A percentile compares a stretch with the other conserved stretches of the same genome.
Evolutionary conservation across 2,888 invertebrate species (phyloP).

Genomic region (Apamea epomidion): DNA sequence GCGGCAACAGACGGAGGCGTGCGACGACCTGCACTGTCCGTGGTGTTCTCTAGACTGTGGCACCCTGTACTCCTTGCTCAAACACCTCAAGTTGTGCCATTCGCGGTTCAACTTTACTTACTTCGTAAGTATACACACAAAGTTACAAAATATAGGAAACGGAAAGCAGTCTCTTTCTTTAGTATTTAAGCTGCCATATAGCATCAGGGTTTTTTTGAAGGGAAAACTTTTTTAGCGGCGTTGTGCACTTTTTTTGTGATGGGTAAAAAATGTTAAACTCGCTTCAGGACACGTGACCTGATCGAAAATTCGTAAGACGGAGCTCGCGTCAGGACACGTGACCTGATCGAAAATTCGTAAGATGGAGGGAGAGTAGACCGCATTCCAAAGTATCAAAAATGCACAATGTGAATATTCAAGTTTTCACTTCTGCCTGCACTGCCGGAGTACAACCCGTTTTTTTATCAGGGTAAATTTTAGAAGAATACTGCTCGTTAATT

Average conservation of each 20-base stretch:
- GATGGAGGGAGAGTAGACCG: too few species aligned
- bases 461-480: background rate
- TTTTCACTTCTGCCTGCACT: too few species aligned
- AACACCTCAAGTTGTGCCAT: conserved; percentile 98
- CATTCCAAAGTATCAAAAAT: too few species aligned
- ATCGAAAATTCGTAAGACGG: too few species aligned
- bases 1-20: conserved; percentile 98
- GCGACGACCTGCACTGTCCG: conserved; percentile 97
- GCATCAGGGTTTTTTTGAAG: background rate
- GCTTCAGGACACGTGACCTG: too few species aligned
- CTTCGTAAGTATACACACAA: conserved; percentile 92
- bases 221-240: too few species aligned
- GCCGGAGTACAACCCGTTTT: too few species aligned
- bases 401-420: too few species aligned
- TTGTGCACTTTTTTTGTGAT: too few species aligned
- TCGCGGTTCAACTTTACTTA: conserved; percentile 98
- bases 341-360: too few species aligned
- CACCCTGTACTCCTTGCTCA: conserved; percentile 96
- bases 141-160: background rate
- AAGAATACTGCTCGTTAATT: background rate
- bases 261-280: too few species aligned
- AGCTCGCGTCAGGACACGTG: too few species aligned
- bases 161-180: background rate
- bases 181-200: background rate
- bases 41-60: conserved; percentile 98